These are phyloP conservation scores for Lasioglossum pauxillum DNA, from an alignment of 2,888 invertebrate species.

Conservation along the genomic window DNA sequence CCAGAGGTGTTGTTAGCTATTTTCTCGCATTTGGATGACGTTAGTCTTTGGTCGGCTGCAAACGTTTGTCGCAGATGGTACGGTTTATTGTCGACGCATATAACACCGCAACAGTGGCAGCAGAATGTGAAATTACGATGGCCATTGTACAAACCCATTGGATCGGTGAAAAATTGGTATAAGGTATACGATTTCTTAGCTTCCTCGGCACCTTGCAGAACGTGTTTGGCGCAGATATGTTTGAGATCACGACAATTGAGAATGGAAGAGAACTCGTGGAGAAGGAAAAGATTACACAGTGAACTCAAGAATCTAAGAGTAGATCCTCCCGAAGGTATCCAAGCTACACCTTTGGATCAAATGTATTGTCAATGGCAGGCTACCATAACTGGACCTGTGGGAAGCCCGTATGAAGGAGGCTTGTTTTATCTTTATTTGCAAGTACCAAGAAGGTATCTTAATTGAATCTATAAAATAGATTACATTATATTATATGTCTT, in stretches of 20 bases:
- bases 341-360: constrained; percentile 92
- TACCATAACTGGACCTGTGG: constrained; percentile 95
- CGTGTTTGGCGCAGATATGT: constrained; percentile 94
- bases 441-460: constrained; percentile 90
- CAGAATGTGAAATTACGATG: constrained; percentile 91
- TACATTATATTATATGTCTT: neutral
- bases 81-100: constrained; percentile 91
- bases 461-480: neutral
- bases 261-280: constrained; percentile 91
- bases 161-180: constrained; percentile 91
- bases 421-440: constrained; percentile 95
- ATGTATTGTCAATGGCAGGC: constrained; percentile 97
- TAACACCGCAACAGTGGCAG: constrained; percentile 92
- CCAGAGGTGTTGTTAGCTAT: constrained; percentile 94
- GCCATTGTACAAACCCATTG: constrained; percentile 93
- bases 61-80: constrained; percentile 95
- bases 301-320: constrained; percentile 90
- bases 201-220: constrained; percentile 88
- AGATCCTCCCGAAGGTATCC: constrained; percentile 94
- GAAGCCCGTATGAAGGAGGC: constrained; percentile 97
- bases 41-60: constrained; percentile 95
- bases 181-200: constrained; percentile 88
- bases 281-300: constrained; percentile 91
- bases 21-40: constrained; percentile 95
- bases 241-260: constrained; percentile 87